A percentile compares a stretch with the other conserved stretches of the same genome.
Conservation (phyloP, 2,888 invertebrate genomes). For the Leptopterna dolabrata region DNA sequence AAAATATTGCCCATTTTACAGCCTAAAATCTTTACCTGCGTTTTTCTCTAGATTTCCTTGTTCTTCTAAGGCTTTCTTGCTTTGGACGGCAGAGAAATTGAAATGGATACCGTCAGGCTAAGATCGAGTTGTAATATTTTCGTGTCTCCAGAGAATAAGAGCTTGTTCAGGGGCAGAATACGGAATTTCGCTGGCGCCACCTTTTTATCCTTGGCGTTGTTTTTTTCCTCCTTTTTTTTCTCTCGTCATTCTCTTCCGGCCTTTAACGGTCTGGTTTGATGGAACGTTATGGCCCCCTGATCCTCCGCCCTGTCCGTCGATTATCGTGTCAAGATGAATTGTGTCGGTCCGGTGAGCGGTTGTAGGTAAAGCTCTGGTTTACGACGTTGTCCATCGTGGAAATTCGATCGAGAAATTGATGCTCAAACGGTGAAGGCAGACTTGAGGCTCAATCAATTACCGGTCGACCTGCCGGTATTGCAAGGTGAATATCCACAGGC, state of each 20-base stretch:
- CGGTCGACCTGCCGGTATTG: no score
- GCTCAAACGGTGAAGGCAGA: not conserved
- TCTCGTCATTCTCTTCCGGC: not conserved
- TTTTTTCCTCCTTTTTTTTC: not conserved
- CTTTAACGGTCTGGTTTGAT: not conserved
- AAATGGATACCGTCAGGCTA: no score
- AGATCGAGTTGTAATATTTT: no score
- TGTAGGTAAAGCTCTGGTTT: not conserved
- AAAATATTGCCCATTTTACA: no score
- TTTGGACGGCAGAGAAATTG: no score
- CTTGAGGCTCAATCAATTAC: no score
- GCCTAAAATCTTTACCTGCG: no score
- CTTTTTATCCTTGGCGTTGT: not conserved
- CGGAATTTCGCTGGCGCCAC: not conserved
- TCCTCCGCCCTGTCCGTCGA: not conserved
- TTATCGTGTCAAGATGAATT: constrained; percentile 2
- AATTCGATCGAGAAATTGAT: not conserved
- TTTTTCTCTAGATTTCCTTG: no score
- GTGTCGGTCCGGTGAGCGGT: not conserved
- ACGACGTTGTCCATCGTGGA: not conserved
- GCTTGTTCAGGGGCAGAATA: not conserved
- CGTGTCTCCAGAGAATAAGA: no score
- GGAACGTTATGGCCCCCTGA: not conserved
- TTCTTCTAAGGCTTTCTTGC: no score
- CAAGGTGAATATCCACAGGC: no score